Percentiles rank a stretch among this genome's conserved stretches.
Evolutionary conservation across 2,113 vertebrate genomes (phyloP).

Genomic region (Dipodomys merriami): DNA sequence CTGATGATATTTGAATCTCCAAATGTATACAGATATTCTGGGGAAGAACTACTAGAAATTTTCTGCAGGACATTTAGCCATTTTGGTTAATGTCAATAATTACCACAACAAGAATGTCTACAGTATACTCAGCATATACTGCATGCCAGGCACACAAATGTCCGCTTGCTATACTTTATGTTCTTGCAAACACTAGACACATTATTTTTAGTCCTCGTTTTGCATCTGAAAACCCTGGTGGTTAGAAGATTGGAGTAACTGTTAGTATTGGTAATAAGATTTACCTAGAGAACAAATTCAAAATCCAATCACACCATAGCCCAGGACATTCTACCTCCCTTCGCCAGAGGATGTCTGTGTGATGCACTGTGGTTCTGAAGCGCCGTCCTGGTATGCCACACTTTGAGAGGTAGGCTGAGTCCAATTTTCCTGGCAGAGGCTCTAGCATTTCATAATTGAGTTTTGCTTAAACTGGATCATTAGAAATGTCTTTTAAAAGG

Average conservation of each 20-base stretch:
- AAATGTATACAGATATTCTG: not conserved
- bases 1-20: not conserved
- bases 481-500: constrained; percentile 10
- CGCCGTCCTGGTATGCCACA: not conserved
- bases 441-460: constrained; percentile 44
- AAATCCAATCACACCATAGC: not conserved
- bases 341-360: not conserved
- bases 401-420: not conserved
- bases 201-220: not conserved
- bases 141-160: accelerated
- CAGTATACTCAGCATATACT: not conserved
- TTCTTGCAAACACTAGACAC: not conserved
- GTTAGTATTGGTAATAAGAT: not conserved
- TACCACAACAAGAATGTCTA: not conserved
- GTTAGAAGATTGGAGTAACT: not conserved
- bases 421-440: not conserved
- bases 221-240: not conserved
- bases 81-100: not conserved
- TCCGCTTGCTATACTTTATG: not conserved
- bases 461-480: constrained; percentile 19
- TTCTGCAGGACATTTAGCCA: not conserved
- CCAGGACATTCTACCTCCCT: not conserved
- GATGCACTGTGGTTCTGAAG: not conserved
- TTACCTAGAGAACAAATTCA: not conserved
- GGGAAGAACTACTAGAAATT: not conserved